Conservation (phyloP, 1,140 invertebrate species). For the Leptoteleia sp. region DNA sequence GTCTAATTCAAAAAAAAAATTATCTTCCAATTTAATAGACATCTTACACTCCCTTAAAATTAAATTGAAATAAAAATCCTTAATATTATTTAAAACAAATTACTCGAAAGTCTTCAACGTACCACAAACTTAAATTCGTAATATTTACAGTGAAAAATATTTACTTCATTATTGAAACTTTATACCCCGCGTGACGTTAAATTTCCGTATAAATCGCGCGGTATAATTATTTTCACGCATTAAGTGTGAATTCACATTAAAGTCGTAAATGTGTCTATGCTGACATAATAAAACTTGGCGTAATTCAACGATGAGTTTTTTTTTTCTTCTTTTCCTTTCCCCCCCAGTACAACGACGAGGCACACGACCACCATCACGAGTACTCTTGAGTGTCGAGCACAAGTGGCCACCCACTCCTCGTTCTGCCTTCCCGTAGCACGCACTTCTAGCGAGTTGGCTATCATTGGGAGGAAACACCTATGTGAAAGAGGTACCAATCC, state of each 20-base stretch:
- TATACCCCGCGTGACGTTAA: too few relatives aligned
- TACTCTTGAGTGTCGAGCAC: conserved; percentile 44
- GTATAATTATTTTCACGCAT: background rate
- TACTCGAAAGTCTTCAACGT: too few relatives aligned
- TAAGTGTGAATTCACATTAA: conserved; percentile 1
- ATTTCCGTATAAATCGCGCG: too few relatives aligned
- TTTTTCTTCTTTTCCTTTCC: too few relatives aligned
- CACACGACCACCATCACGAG: conserved; percentile 42
- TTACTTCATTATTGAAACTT: too few relatives aligned
- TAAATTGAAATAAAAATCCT: too few relatives aligned
- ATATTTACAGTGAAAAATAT: too few relatives aligned
- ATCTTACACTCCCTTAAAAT: too few relatives aligned
- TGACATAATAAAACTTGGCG: conserved; percentile 28
- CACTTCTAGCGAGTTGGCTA: conserved; percentile 68
- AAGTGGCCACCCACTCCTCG: conserved; percentile 65
- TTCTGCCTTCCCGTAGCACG: conserved; percentile 46
- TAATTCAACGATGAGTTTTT: conserved; percentile 37
- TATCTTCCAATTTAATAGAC: too few relatives aligned
- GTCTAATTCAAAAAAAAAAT: too few relatives aligned
- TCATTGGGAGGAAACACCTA: conserved; percentile 67
- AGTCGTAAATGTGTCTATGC: conserved; percentile 6
- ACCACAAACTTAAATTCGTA: too few relatives aligned
- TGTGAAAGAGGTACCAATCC: conserved; percentile 60
- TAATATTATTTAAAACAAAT: too few relatives aligned
- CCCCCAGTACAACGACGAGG: conserved; percentile 9